phyloP scores from a whole-genome alignment of 1,140 invertebrate species.

The Papilio dardanus region DNA sequence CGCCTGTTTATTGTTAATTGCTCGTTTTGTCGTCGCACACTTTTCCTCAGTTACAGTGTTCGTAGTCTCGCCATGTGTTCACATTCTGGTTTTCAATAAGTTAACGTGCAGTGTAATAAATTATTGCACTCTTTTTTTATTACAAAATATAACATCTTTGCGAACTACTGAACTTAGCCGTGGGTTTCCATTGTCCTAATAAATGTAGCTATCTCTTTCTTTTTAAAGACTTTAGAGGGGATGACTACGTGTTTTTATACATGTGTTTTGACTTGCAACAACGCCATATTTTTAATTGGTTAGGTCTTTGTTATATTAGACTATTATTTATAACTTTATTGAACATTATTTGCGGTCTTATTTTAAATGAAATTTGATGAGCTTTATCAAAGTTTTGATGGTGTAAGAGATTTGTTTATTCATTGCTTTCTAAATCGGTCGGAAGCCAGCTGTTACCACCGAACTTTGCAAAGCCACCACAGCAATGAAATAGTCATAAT shows the following conservation, averaged over 20 bases:
- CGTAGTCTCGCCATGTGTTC: conserved; percentile 47
- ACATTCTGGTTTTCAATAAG: conserved; percentile 20
- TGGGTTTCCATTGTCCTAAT: no score
- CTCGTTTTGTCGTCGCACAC: conserved; percentile 74
- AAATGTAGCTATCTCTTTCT: no score
- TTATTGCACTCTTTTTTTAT: neutral
- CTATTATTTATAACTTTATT: no score
- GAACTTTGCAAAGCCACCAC: conserved; percentile 10
- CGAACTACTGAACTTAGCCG: no score
- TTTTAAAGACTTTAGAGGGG: no score
- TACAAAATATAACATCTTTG: no score
- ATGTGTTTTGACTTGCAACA: no score
- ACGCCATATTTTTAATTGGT: neutral
- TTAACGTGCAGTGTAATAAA: neutral
- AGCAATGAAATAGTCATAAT: neutral
- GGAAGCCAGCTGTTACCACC: conserved; percentile 13
- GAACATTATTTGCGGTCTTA: no score
- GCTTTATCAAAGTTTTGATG: neutral
- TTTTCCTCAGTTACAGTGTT: conserved; percentile 49
- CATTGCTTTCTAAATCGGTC: conserved; percentile 12
- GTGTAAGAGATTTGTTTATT: conserved; percentile 10
- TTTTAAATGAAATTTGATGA: neutral
- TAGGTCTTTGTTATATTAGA: neutral
- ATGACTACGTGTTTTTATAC: no score
- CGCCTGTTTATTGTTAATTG: conserved; percentile 78